Base-by-base conservation (phyloP, 2,113 vertebrate genomes). In the Eulemur rufifrons region DNA sequence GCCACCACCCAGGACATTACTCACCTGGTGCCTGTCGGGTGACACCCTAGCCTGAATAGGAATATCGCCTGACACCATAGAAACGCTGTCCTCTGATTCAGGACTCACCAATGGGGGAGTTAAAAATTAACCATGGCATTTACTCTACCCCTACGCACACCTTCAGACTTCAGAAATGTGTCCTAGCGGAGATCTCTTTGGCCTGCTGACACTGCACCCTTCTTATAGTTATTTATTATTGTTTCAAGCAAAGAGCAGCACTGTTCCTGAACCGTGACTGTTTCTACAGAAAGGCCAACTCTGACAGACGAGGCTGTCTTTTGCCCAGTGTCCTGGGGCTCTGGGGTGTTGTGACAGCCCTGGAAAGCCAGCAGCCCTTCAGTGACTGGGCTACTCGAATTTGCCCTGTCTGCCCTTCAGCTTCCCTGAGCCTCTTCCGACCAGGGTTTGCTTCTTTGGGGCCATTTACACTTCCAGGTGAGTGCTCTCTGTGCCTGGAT, bases 11-110 rank as follows among this genome's bases (percentile, higher is more conserved):
- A 5, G 61, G 39, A 63, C 71, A 23, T 96, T 42, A 77, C 45
- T 96, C 73, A 76, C 80, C n/a, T 37, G 81, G 42, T 56, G 8
- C 54, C 87, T n/a, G 39, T 87, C 69, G 88, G 80, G 69, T 97
- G 97, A 96, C 96, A 74, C 63, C 50, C 9, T 34, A 15, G 69
- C 39, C 96, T 37, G 15, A 94, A 50, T 12, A 89, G 85, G 85
- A 63, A 47, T n/a, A 84, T 63, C 32, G 4, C 29, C 74, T 29
- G 80, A 89, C 87, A 39, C 83, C 23, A 23, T 1, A 73, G 89
- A 88, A 63, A 78, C 37, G 2, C 50, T 1, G 42, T 83, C 47
- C 61, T 93, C 59, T n/a, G 78, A 85, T 42, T 80, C 71, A 50
- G 39, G 25, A 14, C 68, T 56, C 59, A 42, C 52, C 56, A 39